These are phyloP conservation scores for Spea hammondii DNA, from an alignment of 2,797 vertebrate genomes.

Conservation along the genomic window DNA sequence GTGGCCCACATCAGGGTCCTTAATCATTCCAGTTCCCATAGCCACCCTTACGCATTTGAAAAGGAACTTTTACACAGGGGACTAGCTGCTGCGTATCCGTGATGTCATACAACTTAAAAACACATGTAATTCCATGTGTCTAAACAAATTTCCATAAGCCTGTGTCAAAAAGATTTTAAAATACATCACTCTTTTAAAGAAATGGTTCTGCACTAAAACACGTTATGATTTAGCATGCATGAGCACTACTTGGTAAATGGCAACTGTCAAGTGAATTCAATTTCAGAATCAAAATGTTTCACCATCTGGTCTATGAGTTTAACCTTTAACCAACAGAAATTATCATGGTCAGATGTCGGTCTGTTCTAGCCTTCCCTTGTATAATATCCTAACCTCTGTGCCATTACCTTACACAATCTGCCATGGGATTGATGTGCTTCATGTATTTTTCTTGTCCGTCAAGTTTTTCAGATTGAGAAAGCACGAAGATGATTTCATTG, in stretches of 20 bases:
- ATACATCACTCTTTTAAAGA: too few relatives aligned
- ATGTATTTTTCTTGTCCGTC: constrained; percentile 7
- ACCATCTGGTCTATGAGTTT: constrained; percentile 9
- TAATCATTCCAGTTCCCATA: too few relatives aligned
- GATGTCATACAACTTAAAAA: too few relatives aligned
- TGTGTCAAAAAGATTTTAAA: too few relatives aligned
- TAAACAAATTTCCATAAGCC: too few relatives aligned
- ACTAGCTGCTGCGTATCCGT: too few relatives aligned
- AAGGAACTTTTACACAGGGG: too few relatives aligned
- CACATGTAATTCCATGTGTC: too few relatives aligned
- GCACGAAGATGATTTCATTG: background rate
- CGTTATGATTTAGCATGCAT: too few relatives aligned
- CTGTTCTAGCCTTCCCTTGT: background rate
- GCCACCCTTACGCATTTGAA: too few relatives aligned
- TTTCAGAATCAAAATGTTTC: constrained; percentile 5
- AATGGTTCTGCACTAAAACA: too few relatives aligned
- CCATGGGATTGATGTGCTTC: constrained; percentile 14
- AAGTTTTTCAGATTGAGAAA: background rate
- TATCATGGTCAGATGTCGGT: constrained; percentile 13
- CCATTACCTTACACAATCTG: background rate
- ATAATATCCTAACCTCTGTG: constrained; percentile 9
- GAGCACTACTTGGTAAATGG: background rate
- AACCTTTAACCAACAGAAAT: constrained; percentile 16
- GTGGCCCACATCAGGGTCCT: too few relatives aligned
- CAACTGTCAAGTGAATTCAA: constrained; percentile 14